phyloP scores from a whole-genome alignment of 1,140 invertebrate species.

The Alviniconcha marisindica region DNA sequence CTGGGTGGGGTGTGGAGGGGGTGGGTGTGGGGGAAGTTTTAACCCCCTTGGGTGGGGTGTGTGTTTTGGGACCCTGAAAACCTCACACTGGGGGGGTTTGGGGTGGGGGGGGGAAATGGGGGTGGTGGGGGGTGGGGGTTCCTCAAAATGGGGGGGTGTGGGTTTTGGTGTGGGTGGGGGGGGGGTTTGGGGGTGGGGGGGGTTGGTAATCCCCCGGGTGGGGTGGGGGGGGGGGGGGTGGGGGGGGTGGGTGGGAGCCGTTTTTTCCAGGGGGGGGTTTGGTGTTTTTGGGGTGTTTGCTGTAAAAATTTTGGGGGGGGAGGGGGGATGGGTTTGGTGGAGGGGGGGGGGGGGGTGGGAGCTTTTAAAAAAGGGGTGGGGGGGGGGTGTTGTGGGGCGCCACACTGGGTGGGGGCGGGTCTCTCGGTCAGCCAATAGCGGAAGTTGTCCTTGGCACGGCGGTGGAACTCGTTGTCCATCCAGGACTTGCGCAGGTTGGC shows the following conservation, averaged over 20 bases:
- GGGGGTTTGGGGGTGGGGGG: constrained; percentile 62
- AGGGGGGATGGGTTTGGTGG: constrained; percentile 44
- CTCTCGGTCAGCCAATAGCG: constrained; percentile 69
- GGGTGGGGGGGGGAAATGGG: not conserved
- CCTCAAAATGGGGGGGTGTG: constrained; percentile 69
- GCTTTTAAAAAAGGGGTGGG: no score
- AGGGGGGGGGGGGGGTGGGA: no score
- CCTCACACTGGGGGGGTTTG: no score
- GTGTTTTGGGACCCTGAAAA: no score
- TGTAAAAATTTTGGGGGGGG: no score
- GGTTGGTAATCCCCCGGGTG: constrained; percentile 47
- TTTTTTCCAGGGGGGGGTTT: no score
- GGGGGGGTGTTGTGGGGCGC: no score
- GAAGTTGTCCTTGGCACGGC: constrained; percentile 67
- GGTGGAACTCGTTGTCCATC: constrained; percentile 57
- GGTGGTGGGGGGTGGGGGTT: no score
- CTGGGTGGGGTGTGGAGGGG: no score
- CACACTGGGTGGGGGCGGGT: constrained; percentile 70
- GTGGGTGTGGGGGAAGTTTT: no score
- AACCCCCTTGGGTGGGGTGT: no score
- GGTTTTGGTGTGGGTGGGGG: constrained; percentile 69
- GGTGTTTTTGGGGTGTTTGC: no score
- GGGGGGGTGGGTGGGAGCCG: constrained; percentile 44
- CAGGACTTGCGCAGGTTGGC: constrained; percentile 45
- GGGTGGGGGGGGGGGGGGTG: constrained; percentile 46